These are phyloP conservation scores for Hyperoplus immaculatus DNA, from an alignment of 2,797 vertebrate genomes.

Conservation along the genomic window DNA sequence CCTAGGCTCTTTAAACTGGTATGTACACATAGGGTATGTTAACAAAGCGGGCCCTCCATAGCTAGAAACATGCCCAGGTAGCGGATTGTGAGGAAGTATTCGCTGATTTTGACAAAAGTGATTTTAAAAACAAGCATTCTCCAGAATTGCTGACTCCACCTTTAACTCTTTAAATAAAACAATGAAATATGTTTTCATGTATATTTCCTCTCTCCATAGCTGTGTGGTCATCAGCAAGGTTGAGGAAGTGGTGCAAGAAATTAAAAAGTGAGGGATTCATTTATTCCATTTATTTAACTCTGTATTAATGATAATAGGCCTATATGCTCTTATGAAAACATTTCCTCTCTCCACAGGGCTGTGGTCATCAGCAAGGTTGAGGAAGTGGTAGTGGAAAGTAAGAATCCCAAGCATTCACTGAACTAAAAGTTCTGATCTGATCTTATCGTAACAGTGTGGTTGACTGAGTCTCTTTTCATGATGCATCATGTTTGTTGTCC, in stretches of 20 bases:
- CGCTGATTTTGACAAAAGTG: too few species aligned
- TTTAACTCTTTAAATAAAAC: too few species aligned
- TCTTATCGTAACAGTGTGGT: not conserved
- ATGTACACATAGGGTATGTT: too few species aligned
- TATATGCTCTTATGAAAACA: not conserved
- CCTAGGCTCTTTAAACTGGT: too few species aligned
- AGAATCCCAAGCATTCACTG: slow-evolving; percentile 3
- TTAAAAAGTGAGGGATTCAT: slow-evolving; percentile 30
- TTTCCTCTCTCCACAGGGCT: slow-evolving; percentile 19
- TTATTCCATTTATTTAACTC: not conserved
- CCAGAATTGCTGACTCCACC: too few species aligned
- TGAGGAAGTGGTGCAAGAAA: slow-evolving; percentile 47
- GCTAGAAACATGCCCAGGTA: too few species aligned
- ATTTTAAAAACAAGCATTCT: too few species aligned
- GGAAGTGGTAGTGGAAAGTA: slow-evolving; percentile 57
- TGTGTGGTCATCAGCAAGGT: slow-evolving; percentile 56
- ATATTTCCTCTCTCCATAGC: slow-evolving; percentile 19
- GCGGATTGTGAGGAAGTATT: too few species aligned
- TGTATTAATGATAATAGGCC: not conserved
- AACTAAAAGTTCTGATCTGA: not conserved
- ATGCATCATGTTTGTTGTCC: not conserved
- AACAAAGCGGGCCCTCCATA: too few species aligned
- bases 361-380: slow-evolving; percentile 59
- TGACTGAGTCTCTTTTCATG: not conserved
- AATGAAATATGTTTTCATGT: not conserved